Conservation (phyloP, 2,113 vertebrate genomes). For the Corvus hawaiiensis region DNA sequence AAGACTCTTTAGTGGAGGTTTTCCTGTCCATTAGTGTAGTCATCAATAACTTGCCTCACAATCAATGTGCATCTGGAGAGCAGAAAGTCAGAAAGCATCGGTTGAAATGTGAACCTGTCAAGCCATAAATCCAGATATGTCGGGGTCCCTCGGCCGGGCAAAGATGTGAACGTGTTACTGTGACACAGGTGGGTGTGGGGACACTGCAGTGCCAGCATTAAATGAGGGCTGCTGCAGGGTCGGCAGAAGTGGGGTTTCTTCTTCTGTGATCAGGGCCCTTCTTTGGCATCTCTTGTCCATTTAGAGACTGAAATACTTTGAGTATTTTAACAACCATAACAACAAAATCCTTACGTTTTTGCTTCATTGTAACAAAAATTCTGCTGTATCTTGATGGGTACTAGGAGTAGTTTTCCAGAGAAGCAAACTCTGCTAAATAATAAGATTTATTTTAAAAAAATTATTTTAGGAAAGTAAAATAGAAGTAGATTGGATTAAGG, state of each 20-base stretch:
- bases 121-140: accelerated
- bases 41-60: background rate
- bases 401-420: background rate
- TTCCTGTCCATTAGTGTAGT: background rate
- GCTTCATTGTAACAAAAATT: background rate
- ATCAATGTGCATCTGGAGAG: background rate
- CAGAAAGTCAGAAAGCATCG: background rate
- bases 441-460: background rate
- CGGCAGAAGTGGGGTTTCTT: background rate
- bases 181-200: accelerated
- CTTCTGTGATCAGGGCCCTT: too few relatives aligned
- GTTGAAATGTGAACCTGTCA: background rate
- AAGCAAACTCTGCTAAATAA: background rate
- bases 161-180: background rate
- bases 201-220: background rate
- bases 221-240: background rate
- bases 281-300: background rate
- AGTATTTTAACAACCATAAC: background rate
- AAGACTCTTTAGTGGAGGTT: background rate
- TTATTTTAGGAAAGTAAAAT: background rate
- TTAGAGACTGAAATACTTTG: background rate
- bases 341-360: background rate
- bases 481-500: background rate
- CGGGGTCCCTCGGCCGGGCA: background rate
- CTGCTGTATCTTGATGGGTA: background rate